Evolutionary conservation across 2,888 invertebrate genomes (phyloP).

Genomic region (Galerucella calmariensis): DNA sequence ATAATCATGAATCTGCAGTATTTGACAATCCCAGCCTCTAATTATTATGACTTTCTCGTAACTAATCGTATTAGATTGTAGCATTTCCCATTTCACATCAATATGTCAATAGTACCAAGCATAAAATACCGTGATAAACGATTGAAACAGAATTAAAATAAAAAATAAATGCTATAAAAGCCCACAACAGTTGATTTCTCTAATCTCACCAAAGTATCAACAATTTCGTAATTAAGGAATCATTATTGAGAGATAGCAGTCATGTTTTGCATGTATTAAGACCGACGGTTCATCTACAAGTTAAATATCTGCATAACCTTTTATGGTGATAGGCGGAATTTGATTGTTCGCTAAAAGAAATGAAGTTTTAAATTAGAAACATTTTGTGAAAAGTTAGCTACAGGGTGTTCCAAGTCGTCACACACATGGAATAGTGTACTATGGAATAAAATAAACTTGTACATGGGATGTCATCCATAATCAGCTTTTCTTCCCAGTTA

Average conservation of each 20-base stretch:
- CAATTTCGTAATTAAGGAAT: constrained; percentile 22
- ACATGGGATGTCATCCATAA: too few species aligned
- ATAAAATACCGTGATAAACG: background rate
- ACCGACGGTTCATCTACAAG: constrained; percentile 12
- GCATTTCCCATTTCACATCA: background rate
- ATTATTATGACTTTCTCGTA: background rate
- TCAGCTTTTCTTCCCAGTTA: too few species aligned
- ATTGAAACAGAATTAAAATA: background rate
- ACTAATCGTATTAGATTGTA: background rate
- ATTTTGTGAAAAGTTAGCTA: background rate
- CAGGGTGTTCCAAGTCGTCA: background rate
- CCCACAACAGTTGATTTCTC: constrained; percentile 5
- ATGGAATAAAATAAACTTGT: too few species aligned
- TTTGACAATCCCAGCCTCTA: background rate
- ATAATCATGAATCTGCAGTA: too few species aligned
- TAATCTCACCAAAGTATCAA: constrained; percentile 9
- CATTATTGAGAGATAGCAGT: constrained; percentile 14
- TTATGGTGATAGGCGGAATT: background rate
- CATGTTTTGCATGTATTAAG: constrained; percentile 16
- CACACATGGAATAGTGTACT: background rate
- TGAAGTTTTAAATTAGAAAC: background rate
- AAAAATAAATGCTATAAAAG: constrained; percentile 4
- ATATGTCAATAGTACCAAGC: background rate
- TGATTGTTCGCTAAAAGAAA: background rate
- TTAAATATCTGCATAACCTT: constrained; percentile 7